Evolutionary conservation across 2,113 vertebrate species (phyloP), one percentile per base, ranked within the genome.

Genomic region (Empidonax traillii): DNA sequence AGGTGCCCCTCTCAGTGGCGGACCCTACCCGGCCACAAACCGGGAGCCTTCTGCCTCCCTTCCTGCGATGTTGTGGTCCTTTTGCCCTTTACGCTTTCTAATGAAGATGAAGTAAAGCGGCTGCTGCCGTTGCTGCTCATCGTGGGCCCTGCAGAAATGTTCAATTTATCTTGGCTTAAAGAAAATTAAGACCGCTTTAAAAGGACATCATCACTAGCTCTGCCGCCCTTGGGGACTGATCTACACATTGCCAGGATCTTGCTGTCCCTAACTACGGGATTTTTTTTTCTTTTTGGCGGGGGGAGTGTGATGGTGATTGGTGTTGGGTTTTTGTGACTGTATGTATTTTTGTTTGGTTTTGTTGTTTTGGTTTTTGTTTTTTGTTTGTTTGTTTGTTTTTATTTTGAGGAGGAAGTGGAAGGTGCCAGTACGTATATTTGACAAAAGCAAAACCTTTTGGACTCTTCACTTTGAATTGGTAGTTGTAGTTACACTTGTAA

Each of bases 131-230:
- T 75, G 72, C 73, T 88, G 59, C 77, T 89, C 56, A 59, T 88
- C 76, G 76, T 73, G 92, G 66, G 94, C 85, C 63, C 81, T 90
- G 85, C 86, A 94, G 96, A 94, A 96, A 96, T 91, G 67, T 6
- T 91, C 87, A 46, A 75, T 97, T 95, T 92, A 77, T 97, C 93
- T 94, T 96, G 83, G 74, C 72, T 94, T 89, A 69, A 84, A 97
- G 95, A 88, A 97, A 97, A 98, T 98, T 96, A 97, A 95, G 94
- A 87, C 77, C 31, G n/a, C 65, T 95, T 96, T 95, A 87, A 92
- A 92, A 94, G 96, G 93, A 95, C 96, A 97, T 95, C 94, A 89
- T 94, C 87, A 30, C 74, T 69, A 72, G 93, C 79, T 90, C 76
- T 43, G 71, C 73, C 2, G 47, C 94, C 93, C 78, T 90, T 58